phyloP scores from a whole-genome alignment of 2,888 invertebrate genomes.

The Balanococcus diminutus region DNA sequence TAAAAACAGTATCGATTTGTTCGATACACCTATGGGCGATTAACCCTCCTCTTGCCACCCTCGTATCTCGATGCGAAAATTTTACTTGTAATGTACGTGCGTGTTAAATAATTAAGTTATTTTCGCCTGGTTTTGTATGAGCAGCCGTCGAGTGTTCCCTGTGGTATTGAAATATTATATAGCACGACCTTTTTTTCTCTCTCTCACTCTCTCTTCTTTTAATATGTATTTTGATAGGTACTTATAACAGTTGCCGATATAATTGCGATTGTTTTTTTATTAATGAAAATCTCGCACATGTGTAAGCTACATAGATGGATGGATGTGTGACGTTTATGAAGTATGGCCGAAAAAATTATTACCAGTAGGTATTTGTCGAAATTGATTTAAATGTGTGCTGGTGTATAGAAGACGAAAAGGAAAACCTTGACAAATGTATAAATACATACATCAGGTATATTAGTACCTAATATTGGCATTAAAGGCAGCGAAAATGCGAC shows the following conservation, averaged over 20 bases:
- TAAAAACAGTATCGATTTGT: conserved; percentile 32
- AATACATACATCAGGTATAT: neutral
- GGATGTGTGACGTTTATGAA: neutral
- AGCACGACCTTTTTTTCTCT: neutral
- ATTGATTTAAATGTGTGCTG: no score
- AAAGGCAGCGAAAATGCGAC: neutral
- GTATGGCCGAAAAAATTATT: neutral
- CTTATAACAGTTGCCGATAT: neutral
- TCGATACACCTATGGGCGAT: neutral
- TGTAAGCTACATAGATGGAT: neutral
- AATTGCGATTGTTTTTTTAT: neutral
- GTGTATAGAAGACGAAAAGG: no score
- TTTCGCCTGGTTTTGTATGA: neutral
- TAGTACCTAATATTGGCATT: neutral
- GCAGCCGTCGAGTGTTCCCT: neutral
- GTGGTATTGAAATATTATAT: neutral
- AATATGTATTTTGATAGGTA: neutral
- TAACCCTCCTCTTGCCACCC: neutral
- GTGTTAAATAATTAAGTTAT: conserved; percentile 20
- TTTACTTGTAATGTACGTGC: neutral
- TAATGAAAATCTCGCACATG: neutral
- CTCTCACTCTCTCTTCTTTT: no score
- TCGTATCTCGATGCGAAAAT: neutral
- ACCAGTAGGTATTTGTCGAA: neutral
- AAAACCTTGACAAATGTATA: no score